These are phyloP conservation scores for Morone saxatilis DNA, from an alignment of 2,113 vertebrate genomes.

Conservation along the genomic window DNA sequence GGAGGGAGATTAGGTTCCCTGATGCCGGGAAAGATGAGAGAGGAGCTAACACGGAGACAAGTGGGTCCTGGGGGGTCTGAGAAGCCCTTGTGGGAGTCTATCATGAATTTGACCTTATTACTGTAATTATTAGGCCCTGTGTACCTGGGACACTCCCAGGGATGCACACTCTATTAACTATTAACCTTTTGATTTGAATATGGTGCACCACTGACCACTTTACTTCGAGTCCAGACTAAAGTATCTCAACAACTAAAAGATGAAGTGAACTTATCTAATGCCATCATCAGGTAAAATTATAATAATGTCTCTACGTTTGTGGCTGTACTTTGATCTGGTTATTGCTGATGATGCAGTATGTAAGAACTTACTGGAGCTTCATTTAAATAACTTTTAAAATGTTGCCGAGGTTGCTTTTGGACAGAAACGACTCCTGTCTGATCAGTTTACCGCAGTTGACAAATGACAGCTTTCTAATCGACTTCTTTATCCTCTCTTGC, in stretches of 20 bases:
- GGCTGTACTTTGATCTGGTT: neutral
- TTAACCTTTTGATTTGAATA: neutral
- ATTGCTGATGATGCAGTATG: neutral
- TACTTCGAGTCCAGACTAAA: neutral
- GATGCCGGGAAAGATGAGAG: slow-evolving; percentile 77
- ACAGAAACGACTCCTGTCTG: neutral
- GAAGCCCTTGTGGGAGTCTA: slow-evolving; percentile 22
- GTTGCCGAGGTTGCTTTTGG: neutral
- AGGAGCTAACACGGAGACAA: slow-evolving; percentile 51
- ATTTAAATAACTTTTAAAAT: neutral
- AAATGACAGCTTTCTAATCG: slow-evolving; percentile 44
- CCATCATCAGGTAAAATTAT: neutral
- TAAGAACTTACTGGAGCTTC: neutral
- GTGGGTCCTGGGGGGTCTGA: slow-evolving; percentile 51
- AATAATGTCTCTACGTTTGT: no score
- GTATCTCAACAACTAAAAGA: neutral
- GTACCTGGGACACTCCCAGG: neutral
- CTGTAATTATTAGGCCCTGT: slow-evolving; percentile 20
- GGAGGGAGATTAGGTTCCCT: slow-evolving; percentile 77
- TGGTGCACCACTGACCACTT: neutral
- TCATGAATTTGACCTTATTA: slow-evolving; percentile 41
- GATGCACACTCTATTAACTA: neutral
- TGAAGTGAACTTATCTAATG: neutral
- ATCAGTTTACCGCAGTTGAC: slow-evolving; percentile 5
- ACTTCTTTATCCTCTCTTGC: slow-evolving; percentile 28